Evolutionary conservation across 2,888 invertebrate genomes (phyloP), one percentile per base, ranked within the genome.

Genomic region (Hemithea aestivaria): DNA sequence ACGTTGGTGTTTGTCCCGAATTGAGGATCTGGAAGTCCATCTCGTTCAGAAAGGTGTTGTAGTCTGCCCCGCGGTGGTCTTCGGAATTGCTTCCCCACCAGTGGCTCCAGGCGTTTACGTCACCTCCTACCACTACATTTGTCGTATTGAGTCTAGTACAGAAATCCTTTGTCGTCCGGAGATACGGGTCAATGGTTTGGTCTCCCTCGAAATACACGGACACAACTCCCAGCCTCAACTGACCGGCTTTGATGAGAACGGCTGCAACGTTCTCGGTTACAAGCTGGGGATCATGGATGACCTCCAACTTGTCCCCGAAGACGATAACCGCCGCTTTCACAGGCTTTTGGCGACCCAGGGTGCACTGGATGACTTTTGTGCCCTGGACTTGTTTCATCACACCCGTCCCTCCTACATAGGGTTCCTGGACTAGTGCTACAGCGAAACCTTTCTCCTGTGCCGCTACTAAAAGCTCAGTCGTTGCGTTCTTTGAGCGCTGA

Each of bases 181-280:
- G n/a, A 32, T 43, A 30, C n/a, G 0, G 36, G 44, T 1, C 27
- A 38, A 1, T 48, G 7, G 35, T 32, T 6, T 35, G 8, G 20
- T 40, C 32, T 1, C 35, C 40, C 26, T 53, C 50, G 7, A 50
- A 44, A 38, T 56, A 56, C 4, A 40, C 20, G 1, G 53, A 56
- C 2, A 45, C 28, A 0, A 48, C 20, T 38, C 22, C 45, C 48
- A 43, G 3, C 26, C 20, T 7, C 45, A 49, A 10, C 11, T 10
- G 7, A 55, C n/a, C n/a, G n/a, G 25, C 6, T 9, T 24, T 2
- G 41, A n/a, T n/a, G n/a, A n/a, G n/a, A n/a, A n/a, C 30, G 10
- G 41, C 48, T 0, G 28, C 43, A 12, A 47, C 35, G 30, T 48
- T 51, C 1, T 8, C 9, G 1, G 28, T 28, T n/a, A n/a, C n/a